Conservation (phyloP, 2,113 vertebrate species). For the Lepus europaeus region DNA sequence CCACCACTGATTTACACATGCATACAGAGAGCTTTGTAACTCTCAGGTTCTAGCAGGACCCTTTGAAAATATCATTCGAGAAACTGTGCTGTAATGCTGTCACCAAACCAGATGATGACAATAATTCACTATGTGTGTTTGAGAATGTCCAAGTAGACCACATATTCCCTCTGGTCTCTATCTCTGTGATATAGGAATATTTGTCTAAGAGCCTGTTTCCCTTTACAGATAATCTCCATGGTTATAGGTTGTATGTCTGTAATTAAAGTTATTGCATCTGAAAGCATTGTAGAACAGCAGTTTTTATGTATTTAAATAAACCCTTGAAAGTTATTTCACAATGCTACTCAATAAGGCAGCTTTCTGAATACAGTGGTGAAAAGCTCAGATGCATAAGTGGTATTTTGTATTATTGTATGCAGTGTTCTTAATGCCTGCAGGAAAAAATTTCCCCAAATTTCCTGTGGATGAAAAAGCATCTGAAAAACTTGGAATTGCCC, state of each 20-base stretch:
- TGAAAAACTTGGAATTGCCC: conserved; percentile 38
- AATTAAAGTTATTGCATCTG: neutral
- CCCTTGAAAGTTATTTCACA: conserved; percentile 39
- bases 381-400: neutral
- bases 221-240: neutral
- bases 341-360: conserved; percentile 5
- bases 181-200: neutral
- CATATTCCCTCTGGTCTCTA: neutral
- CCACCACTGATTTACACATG: neutral
- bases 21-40: neutral
- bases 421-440: neutral
- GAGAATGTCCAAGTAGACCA: neutral
- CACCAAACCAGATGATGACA: neutral
- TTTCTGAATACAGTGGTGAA: conserved; percentile 45
- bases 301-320: conserved; percentile 52
- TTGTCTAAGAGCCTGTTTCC: conserved; percentile 26
- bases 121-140: neutral
- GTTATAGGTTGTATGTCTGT: neutral
- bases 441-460: conserved; percentile 35
- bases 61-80: neutral
- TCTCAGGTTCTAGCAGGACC: neutral
- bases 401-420: conserved; percentile 25
- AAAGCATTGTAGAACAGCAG: neutral
- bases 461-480: neutral
- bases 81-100: neutral